Percentiles rank a stretch among this genome's conserved stretches.
phyloP scores from a whole-genome alignment of 1,140 invertebrate species.

The Zaprionus tsacasi region DNA sequence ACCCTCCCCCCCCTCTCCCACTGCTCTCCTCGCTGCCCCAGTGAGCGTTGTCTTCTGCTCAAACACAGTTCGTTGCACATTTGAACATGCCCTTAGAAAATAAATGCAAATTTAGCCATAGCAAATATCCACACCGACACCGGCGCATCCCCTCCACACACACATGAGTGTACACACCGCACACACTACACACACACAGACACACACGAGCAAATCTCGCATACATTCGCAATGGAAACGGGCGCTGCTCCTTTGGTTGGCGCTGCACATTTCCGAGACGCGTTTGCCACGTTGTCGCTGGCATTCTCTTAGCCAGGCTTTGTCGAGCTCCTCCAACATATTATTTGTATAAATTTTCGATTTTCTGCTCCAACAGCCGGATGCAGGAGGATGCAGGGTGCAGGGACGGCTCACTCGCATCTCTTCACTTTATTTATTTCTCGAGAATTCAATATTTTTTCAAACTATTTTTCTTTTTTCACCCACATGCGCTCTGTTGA shows the following conservation, averaged over 20 bases:
- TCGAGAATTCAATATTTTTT: slow-evolving; percentile 77
- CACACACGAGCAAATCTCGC: slow-evolving; percentile 21
- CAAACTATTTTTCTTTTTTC: slow-evolving; percentile 63
- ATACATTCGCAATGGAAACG: slow-evolving; percentile 51
- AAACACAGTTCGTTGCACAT: slow-evolving; percentile 79
- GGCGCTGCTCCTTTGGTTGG: slow-evolving; percentile 69
- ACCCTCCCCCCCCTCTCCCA: neutral
- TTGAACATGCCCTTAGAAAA: slow-evolving; percentile 80
- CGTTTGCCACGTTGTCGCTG: slow-evolving; percentile 43
- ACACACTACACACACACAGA: slow-evolving; percentile 29
- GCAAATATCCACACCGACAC: slow-evolving; percentile 51
- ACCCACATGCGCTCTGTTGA: slow-evolving; percentile 52
- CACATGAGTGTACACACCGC: slow-evolving; percentile 16
- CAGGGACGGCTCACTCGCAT: slow-evolving; percentile 16
- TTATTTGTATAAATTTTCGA: slow-evolving; percentile 81
- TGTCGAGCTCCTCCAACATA: slow-evolving; percentile 60
- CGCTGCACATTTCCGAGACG: slow-evolving; percentile 68
- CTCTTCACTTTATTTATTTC: slow-evolving; percentile 78
- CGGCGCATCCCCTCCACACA: slow-evolving; percentile 3
- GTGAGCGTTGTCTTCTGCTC: slow-evolving; percentile 65
- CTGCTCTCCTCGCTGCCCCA: slow-evolving; percentile 14
- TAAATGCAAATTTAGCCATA: slow-evolving; percentile 78
- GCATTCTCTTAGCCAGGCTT: slow-evolving; percentile 37
- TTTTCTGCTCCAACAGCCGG: slow-evolving; percentile 75
- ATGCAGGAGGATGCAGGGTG: slow-evolving; percentile 22